A percentile compares a stretch with the other conserved stretches of the same genome.
Evolutionary conservation across 2,888 invertebrate genomes (phyloP).

Genomic region (Philhelius pedissequus): DNA sequence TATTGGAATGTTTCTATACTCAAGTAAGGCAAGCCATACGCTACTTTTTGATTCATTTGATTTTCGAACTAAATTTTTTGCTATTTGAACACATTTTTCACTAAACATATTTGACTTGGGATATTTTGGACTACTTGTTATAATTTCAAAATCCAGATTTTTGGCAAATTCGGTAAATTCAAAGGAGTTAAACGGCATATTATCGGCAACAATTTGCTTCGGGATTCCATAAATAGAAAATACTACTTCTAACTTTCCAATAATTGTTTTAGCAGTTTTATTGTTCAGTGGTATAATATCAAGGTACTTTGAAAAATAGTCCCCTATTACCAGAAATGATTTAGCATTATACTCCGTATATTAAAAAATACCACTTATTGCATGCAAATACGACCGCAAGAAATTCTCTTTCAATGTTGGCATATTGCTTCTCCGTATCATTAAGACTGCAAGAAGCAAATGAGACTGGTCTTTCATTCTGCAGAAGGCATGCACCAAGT

Average conservation of each 20-base stretch:
- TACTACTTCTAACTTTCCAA: not conserved
- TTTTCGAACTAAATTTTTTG: not conserved
- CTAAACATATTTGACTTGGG: not conserved
- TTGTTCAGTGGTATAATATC: not conserved
- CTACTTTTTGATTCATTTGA: not conserved
- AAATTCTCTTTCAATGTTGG: too few relatives aligned
- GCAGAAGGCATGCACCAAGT: constrained; percentile 14
- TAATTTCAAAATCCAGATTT: not conserved
- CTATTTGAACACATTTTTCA: not conserved
- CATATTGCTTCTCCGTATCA: too few relatives aligned
- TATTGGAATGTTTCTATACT: not conserved
- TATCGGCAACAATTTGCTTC: not conserved
- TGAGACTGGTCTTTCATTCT: constrained; percentile 21
- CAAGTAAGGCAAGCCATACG: not conserved
- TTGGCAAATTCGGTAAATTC: not conserved
- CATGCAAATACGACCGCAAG: constrained; percentile 6
- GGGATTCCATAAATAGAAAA: not conserved
- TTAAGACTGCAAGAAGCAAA: not conserved
- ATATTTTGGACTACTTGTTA: not conserved
- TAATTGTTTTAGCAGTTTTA: not conserved
- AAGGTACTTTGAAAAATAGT: not conserved
- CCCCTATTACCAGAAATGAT: not conserved
- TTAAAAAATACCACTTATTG: not conserved
- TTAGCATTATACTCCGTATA: not conserved
- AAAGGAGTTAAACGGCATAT: too few relatives aligned